These are phyloP conservation scores for Julus scanicus DNA, from an alignment of 2,888 invertebrate species.

Conservation along the genomic window DNA sequence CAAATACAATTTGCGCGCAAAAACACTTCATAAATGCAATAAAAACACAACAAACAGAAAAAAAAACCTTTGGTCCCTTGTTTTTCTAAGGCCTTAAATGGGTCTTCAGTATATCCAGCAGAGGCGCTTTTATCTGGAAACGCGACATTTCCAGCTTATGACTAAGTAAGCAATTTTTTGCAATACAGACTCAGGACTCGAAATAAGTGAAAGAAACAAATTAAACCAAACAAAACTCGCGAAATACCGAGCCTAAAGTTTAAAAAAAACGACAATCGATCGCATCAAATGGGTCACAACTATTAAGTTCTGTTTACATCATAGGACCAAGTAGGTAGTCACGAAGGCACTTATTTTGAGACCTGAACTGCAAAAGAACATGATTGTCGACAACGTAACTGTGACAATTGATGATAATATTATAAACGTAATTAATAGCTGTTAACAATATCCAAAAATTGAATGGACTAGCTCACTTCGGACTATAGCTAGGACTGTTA, in stretches of 20 bases:
- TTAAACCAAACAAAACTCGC: neutral
- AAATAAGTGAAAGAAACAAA: slow-evolving; percentile 16
- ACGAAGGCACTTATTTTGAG: slow-evolving; percentile 26
- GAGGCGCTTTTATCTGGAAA: neutral
- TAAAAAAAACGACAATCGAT: neutral
- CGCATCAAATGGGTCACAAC: neutral
- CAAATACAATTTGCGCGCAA: neutral
- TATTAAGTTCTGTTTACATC: neutral
- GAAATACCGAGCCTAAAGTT: neutral
- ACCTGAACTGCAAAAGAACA: slow-evolving; percentile 36
- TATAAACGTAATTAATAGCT: neutral
- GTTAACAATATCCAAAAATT: neutral
- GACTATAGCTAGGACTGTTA: slow-evolving; percentile 19
- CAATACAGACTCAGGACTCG: slow-evolving; percentile 29
- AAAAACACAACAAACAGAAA: neutral
- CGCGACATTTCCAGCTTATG: neutral
- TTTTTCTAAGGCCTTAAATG: neutral
- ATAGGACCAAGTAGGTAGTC: neutral
- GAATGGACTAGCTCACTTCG: neutral
- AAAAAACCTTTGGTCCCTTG: slow-evolving; percentile 35
- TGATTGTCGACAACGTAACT: slow-evolving; percentile 4
- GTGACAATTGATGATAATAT: slow-evolving; percentile 21
- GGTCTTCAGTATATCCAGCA: slow-evolving; percentile 30
- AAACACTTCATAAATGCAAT: neutral
- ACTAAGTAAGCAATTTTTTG: neutral